Percentiles rank a stretch among this genome's conserved stretches.
phyloP scores from a whole-genome alignment of 2,113 vertebrate genomes.

The Naja naja region DNA sequence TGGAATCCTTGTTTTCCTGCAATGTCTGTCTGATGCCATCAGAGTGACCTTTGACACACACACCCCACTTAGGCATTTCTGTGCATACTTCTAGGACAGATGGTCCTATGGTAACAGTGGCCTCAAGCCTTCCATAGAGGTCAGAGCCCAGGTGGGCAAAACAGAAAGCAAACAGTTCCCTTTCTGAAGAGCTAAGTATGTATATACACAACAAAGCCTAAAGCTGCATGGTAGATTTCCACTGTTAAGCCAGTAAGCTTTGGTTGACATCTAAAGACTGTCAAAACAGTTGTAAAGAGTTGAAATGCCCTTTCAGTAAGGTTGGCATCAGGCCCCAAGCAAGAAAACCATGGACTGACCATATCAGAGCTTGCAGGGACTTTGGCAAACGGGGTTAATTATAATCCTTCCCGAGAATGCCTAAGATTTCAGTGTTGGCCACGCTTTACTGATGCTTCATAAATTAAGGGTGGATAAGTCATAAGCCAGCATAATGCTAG shows the following conservation, averaged over 20 bases:
- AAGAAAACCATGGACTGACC: background rate
- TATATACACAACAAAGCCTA: background rate
- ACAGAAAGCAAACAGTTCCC: conserved; percentile 7
- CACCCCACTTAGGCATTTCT: background rate
- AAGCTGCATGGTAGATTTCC: background rate
- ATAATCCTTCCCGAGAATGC: background rate
- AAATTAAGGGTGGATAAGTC: background rate
- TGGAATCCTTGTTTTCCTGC: background rate
- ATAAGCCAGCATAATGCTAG: background rate
- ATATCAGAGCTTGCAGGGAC: background rate
- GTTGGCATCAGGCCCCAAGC: background rate
- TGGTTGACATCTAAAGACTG: background rate
- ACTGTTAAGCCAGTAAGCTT: background rate
- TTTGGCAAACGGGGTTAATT: background rate
- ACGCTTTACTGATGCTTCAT: background rate
- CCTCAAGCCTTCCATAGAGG: background rate
- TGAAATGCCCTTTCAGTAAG: background rate
- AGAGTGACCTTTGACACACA: background rate
- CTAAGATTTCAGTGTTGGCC: background rate
- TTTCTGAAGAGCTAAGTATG: conserved; percentile 12
- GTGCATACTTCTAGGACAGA: conserved; percentile 27
- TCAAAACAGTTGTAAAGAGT: background rate
- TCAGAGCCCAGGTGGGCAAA: background rate
- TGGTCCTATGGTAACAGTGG: background rate
- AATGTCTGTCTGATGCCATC: conserved; percentile 15